Evolutionary conservation across 2,113 vertebrate species (phyloP).

Genomic region (Hippocampus guttulatus): DNA sequence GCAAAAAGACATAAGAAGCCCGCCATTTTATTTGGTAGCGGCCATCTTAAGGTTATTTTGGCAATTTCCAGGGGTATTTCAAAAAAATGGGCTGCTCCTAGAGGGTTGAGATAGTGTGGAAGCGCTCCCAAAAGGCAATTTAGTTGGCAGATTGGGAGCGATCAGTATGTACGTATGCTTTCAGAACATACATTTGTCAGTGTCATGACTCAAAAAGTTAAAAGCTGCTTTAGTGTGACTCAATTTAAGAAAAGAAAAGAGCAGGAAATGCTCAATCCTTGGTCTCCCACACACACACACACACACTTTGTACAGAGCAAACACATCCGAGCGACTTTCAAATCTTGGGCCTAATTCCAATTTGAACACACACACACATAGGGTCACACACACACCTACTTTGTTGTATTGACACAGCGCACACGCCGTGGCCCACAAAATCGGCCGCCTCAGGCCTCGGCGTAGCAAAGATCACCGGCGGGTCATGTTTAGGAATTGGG

Average conservation of each 20-base stretch:
- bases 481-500: conserved; percentile 83
- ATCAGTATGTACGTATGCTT: background rate
- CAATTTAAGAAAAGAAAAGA: conserved; percentile 54
- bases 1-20: no score
- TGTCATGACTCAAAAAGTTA: conserved; percentile 53
- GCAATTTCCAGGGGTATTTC: background rate
- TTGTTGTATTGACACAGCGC: conserved; percentile 53
- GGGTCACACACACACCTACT: conserved; percentile 31
- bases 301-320: conserved; percentile 59
- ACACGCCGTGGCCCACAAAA: conserved; percentile 55
- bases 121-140: no score
- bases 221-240: conserved; percentile 58
- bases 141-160: background rate
- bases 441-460: conserved; percentile 65
- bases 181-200: conserved; percentile 21
- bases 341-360: conserved; percentile 48
- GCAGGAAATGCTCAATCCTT: conserved; percentile 49
- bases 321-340: conserved; percentile 55
- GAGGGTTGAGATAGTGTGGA: no score
- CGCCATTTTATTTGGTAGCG: no score
- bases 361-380: conserved; percentile 42
- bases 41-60: background rate
- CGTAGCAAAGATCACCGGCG: conserved; percentile 61
- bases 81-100: background rate
- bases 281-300: conserved; percentile 11